Evolutionary conservation across 2,888 invertebrate species (phyloP), one percentile per base, ranked within the genome.

Genomic region (Phortica magna): DNA sequence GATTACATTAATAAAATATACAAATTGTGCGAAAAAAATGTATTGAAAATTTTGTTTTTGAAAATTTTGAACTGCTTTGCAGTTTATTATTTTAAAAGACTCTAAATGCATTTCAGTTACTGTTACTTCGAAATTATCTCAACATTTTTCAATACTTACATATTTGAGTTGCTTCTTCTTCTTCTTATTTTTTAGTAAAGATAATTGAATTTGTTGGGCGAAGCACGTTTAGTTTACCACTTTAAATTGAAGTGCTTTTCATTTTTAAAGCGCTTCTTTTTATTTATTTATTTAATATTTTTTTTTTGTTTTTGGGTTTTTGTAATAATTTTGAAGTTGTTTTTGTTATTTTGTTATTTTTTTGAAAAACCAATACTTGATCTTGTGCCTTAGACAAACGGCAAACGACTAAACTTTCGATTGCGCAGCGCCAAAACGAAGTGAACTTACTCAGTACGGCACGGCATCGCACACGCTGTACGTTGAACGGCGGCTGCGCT

Each of bases 361-460:
- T 61, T 7, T 19, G 2, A 17, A 79, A 84, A 76, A 78, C 81
- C 77, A 73, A 55, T 61, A 53, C 61, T 77, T 85, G 83, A 87
- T 85, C 87, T 85, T 81, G 76, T 78, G 80, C 80, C 84, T 84
- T 78, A 81, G 80, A 84, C 83, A 79, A 77, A 81, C 85, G 73
- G 78, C 82, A 80, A 81, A 76, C 86, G 79, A 85, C 85, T 85
- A 84, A 83, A 87, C 85, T 87, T 85, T 85, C 85, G 87, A 85
- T 85, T 85, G 84, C 87, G 87, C 83, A 85, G 31, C 64, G 14
- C 14, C 14, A 39, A 39, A 39, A 39, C 41, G 7, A 42, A 67
- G 41, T 59, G 19, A 59, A 59, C 53, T 10, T 53, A 14, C 10
- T 7, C 59, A 19, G 59, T 9, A 59, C n/a, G 59, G 59, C 59